Evolutionary conservation across 2,888 invertebrate genomes (phyloP).

Genomic region (Lingula anatina): DNA sequence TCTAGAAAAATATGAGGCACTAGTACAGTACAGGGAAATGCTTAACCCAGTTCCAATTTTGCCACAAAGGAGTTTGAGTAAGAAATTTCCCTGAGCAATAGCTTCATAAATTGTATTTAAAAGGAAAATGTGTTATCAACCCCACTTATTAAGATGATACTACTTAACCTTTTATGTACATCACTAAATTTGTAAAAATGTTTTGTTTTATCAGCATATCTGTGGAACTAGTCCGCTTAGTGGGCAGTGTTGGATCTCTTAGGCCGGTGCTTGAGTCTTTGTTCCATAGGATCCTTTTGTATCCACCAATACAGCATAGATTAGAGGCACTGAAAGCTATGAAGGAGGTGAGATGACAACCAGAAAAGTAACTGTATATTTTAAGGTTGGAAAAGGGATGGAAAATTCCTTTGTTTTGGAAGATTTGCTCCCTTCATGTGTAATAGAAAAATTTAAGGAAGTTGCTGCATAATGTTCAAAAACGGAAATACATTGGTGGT

Average conservation of each 20-base stretch:
- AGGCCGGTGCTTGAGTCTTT: constrained; percentile 87
- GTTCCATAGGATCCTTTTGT: constrained; percentile 85
- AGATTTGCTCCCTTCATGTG: too few species aligned
- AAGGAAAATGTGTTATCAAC: too few species aligned
- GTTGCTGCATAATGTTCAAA: too few species aligned
- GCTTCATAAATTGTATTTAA: too few species aligned
- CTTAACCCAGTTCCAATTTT: not conserved
- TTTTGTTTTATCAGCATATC: constrained; percentile 85
- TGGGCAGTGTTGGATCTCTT: constrained; percentile 74
- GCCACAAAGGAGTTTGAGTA: too few species aligned
- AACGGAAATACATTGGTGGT: too few species aligned
- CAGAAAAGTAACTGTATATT: not conserved
- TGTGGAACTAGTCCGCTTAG: constrained; percentile 79
- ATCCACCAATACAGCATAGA: constrained; percentile 79
- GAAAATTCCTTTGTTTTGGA: too few species aligned
- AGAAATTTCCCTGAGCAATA: too few species aligned
- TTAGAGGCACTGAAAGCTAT: constrained; percentile 79
- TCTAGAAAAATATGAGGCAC: constrained; percentile 1
- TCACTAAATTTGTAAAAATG: too few species aligned
- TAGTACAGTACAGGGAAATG: not conserved
- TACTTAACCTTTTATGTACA: not conserved
- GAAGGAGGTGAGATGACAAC: constrained; percentile 66
- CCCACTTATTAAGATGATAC: not conserved
- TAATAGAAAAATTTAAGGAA: too few species aligned
- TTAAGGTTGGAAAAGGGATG: too few species aligned